These are phyloP conservation scores for Zaprionus inermis DNA, from an alignment of 1,140 invertebrate genomes.

Conservation along the genomic window DNA sequence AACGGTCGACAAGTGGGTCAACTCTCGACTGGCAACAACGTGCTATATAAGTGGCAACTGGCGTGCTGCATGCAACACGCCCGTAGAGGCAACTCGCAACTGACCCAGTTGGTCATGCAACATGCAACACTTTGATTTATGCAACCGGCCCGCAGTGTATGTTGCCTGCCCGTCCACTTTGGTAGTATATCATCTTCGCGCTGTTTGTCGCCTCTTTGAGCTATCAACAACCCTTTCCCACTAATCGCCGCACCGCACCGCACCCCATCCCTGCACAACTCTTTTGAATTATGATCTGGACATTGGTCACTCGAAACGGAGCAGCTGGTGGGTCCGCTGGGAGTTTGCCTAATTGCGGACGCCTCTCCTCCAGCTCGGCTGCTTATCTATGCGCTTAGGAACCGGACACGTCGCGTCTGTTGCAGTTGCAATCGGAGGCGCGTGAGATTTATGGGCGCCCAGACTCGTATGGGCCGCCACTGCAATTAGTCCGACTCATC, in stretches of 20 bases:
- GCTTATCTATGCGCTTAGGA: constrained; percentile 48
- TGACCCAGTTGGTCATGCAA: constrained; percentile 52
- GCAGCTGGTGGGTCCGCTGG: constrained; percentile 41
- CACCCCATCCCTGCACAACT: not conserved
- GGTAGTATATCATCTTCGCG: constrained; percentile 44
- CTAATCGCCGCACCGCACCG: not conserved
- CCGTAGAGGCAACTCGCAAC: not conserved
- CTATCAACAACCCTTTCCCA: constrained; percentile 35
- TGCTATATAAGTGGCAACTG: constrained; percentile 25
- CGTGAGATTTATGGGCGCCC: constrained; percentile 71
- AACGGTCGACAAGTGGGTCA: constrained; percentile 75
- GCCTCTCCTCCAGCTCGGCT: not conserved
- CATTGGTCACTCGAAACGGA: constrained; percentile 47
- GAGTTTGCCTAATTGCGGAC: constrained; percentile 42
- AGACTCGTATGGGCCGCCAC: constrained; percentile 17
- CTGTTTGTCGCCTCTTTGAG: constrained; percentile 29
- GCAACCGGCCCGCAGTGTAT: constrained; percentile 48
- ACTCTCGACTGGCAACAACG: not conserved
- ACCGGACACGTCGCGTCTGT: constrained; percentile 31
- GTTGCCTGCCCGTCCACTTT: not conserved
- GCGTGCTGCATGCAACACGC: constrained; percentile 67
- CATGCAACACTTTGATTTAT: constrained; percentile 69
- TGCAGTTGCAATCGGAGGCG: constrained; percentile 61
- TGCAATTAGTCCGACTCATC: constrained; percentile 19
- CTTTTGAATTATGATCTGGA: constrained; percentile 47